phyloP scores from a whole-genome alignment of 23 tunicate species.

The Oikopleura albicans region DNA sequence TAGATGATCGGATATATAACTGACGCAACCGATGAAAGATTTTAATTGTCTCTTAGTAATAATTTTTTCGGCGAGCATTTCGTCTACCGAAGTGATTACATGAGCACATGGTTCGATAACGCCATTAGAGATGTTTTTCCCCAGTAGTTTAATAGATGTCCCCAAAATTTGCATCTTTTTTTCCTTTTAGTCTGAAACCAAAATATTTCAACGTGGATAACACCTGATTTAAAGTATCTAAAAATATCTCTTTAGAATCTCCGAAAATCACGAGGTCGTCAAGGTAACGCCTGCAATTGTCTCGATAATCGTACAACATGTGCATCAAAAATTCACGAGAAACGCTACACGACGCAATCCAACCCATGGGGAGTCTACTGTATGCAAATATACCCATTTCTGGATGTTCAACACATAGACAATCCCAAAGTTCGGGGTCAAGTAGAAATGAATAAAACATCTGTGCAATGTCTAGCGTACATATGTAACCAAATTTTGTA shows the following conservation, averaged over 20 bases:
- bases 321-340: not conserved
- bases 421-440: not conserved
- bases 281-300: not conserved
- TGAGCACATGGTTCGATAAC: not conserved
- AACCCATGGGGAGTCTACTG: conserved; percentile 1
- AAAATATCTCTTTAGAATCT: not conserved
- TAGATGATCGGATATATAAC: not conserved
- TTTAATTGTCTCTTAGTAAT: not conserved
- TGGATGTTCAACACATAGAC: not conserved
- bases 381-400: not conserved
- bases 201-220: not conserved
- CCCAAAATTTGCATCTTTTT: not conserved
- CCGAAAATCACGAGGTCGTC: not conserved
- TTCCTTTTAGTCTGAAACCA: not conserved
- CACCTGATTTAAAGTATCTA: not conserved
- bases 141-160: not conserved
- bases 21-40: not conserved
- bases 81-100: not conserved
- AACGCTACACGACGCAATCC: not conserved
- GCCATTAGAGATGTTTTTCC: not conserved
- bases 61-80: not conserved
- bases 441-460: not conserved
- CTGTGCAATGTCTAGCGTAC: not conserved
- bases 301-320: not conserved
- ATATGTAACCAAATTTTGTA: not conserved